Evolutionary conservation across 2,797 vertebrate genomes (phyloP).

Genomic region (Propithecus deckenii): DNA sequence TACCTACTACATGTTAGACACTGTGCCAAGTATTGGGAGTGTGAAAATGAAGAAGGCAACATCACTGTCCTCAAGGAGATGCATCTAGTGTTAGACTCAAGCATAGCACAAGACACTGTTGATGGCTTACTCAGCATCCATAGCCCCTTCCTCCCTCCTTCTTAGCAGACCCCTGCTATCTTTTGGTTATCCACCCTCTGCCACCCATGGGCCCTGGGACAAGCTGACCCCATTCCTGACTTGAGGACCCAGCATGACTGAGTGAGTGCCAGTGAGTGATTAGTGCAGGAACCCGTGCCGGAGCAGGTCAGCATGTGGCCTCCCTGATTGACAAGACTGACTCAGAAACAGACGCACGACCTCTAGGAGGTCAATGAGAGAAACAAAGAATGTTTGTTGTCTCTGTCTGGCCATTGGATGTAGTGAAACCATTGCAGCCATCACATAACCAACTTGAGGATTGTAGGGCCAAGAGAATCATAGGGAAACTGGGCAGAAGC

Average conservation of each 20-base stretch:
- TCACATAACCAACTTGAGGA: rapidly evolving
- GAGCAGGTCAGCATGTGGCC: not conserved
- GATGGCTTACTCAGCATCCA: not conserved
- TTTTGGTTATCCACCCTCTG: not conserved
- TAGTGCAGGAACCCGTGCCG: not conserved
- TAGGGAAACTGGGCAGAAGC: not conserved
- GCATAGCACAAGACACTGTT: not conserved
- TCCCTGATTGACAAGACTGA: not conserved
- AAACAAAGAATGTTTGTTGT: not conserved
- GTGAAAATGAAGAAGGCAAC: not conserved
- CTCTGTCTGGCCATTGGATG: not conserved
- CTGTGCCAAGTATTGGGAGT: not conserved
- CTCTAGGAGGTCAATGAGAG: not conserved
- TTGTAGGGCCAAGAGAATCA: not conserved
- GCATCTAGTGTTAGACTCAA: not conserved
- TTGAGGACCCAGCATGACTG: not conserved
- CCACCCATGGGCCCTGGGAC: not conserved
- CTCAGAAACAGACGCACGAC: not conserved
- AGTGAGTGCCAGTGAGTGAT: not conserved
- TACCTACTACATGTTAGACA: not conserved
- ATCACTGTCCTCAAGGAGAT: not conserved
- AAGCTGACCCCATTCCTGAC: not conserved
- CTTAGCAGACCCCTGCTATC: not conserved
- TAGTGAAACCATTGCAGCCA: not conserved
- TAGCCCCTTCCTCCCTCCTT: not conserved